Base-by-base conservation (phyloP, 2,888 invertebrate species). In the Drosophila hawaiiensis region DNA sequence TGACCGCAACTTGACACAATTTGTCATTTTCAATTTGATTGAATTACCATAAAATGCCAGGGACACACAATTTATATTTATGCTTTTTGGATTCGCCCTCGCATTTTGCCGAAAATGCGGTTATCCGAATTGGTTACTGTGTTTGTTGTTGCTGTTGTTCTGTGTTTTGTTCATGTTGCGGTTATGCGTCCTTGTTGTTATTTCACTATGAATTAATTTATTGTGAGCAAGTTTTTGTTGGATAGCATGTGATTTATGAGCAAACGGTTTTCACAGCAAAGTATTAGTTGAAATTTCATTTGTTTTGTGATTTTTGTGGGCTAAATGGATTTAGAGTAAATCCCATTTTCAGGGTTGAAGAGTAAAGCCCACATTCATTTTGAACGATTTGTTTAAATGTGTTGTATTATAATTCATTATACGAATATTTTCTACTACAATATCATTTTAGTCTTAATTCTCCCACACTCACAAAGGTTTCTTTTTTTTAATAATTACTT, bases 1-100 rank as follows among this genome's bases (percentile, higher is more conserved):
- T 73, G 76, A 83, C 87, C 87, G 65, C 87, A 87, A 83, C 83
- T 88, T 85, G 83, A 87, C 80, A 90, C 89, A 88, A 87, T 88
- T 88, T 88, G 87, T 88, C 90, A 90, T 86, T 83, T 88, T 89
- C 74, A 83, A 86, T 88, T 88, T 90, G 83, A 90, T 90, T 86
- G 82, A 89, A 83, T 88, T 90, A 77, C 89, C 84, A 88, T 88
- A 85, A 85, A 85, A 78, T 79, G 73, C 79, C 66, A 84, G 71
- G 70, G 71, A 73, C 82, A 74, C 78, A 85, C 82, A 86, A 79
- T 82, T 89, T 82, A 70, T 84, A 81, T 89, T 86, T 86, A 77
- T 81, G 89, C 22, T 14, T 28, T 75, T 73, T 66, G 56, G 68
- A 37, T 9, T 28, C 4, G 7, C 12, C 19, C 9, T 16, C 25